Evolutionary conservation across 2,113 vertebrate genomes (phyloP), one percentile per base, ranked within the genome.

Genomic region (Suncus etruscus): DNA sequence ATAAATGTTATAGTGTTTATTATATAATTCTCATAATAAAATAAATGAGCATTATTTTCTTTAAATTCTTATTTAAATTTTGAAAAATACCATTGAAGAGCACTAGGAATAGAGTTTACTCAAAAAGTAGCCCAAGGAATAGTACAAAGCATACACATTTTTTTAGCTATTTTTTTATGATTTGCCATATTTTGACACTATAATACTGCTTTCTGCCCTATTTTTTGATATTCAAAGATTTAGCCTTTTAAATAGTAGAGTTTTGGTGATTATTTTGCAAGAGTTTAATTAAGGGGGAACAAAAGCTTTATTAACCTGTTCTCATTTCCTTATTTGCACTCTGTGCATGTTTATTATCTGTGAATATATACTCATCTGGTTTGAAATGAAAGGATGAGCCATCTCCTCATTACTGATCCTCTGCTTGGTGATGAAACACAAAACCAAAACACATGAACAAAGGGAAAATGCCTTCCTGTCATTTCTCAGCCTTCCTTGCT

Each of bases 401-500:
- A 95, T 96, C 96, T 96, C 96, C 96, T 97, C 97, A 97, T 98
- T 98, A 97, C 92, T 4, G 76, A 89, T 93, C 95, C 91, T 94
- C 91, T 93, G 94, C 93, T 96, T 47, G 8, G 91, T 95, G 96
- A 97, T 89, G 93, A 95, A 96, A 97, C 93, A 92, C 83, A 94
- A 94, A 95, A 94, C 58, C 86, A 95, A 96, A 97, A 92, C 92
- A 92, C 22, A 95, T 61, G 95, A 97, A 98, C 96, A 97, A 98
- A 97, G 95, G 94, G 95, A 97, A 94, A 97, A 97, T 50, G 29
- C 95, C 94, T 97, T 95, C 96, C 97, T 96, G 96, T 96, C 97
- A 97, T 95, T 94, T 97, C 96, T 97, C 95, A 96, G 96, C 82
- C 47, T 96, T 95, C 94, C 91, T 84, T 97, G 95, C 95, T 88